Conservation (phyloP, 2,797 vertebrate species). For the Kryptolebias ocellatus region DNA sequence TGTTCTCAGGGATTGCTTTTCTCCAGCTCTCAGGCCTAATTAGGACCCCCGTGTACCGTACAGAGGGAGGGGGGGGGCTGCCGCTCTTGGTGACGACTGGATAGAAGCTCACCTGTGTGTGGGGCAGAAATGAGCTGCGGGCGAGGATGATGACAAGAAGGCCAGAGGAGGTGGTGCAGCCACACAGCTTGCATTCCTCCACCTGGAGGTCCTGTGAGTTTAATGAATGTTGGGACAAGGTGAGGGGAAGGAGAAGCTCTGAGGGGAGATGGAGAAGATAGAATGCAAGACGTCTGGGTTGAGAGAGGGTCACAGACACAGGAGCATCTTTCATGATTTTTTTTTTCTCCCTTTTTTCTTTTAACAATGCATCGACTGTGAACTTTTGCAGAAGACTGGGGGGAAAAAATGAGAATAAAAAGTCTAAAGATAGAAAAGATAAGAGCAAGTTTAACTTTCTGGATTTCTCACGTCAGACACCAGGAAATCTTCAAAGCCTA, state of each 20-base stretch:
- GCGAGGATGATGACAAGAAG: conserved; percentile 66
- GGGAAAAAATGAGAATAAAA: conserved; percentile 18
- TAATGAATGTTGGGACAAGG: conserved; percentile 69
- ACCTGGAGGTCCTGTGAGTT: conserved; percentile 58
- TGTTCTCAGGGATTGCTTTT: conserved; percentile 68
- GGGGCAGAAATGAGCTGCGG: conserved; percentile 61
- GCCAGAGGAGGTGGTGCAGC: conserved; percentile 52
- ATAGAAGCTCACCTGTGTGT: conserved; percentile 66
- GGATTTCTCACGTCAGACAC: conserved; percentile 47
- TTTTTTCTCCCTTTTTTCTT: conserved; percentile 6
- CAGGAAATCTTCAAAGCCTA: conserved; percentile 53
- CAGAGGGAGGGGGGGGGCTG: conserved; percentile 51
- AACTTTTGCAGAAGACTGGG: conserved; percentile 29
- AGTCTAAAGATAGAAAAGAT: conserved; percentile 36
- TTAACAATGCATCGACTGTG: conserved; percentile 46
- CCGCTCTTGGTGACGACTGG: conserved; percentile 48
- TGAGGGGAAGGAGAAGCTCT: conserved; percentile 24
- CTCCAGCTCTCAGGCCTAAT: conserved; percentile 78
- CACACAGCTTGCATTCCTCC: conserved; percentile 28
- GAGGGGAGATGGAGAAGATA: conserved; percentile 9
- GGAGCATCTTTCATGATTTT: conserved; percentile 42
- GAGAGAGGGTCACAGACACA: conserved; percentile 32
- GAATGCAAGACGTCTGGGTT: conserved; percentile 44
- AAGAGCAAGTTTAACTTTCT: conserved; percentile 42
- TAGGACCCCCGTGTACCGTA: conserved; percentile 77